Evolutionary conservation across 2,797 vertebrate genomes (phyloP).

Genomic region (Ctenochaetus hawaiiensis): DNA sequence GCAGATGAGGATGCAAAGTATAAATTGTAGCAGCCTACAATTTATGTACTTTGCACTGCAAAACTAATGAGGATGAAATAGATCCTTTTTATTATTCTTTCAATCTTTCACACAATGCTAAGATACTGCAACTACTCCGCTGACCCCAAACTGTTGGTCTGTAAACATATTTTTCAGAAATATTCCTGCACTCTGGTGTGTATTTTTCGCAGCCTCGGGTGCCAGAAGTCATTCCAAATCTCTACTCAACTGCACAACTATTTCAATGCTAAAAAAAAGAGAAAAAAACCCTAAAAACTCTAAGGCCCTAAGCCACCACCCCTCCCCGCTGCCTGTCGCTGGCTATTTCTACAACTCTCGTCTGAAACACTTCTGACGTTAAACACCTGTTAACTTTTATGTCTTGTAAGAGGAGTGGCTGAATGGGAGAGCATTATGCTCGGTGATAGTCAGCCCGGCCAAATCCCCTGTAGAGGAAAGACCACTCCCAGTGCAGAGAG

Average conservation of each 20-base stretch:
- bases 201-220: constrained; percentile 41
- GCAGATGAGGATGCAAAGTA: neutral
- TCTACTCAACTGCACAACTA: constrained; percentile 36
- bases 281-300: neutral
- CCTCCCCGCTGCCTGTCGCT: constrained; percentile 74
- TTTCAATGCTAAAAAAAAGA: constrained; percentile 57
- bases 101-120: neutral
- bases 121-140: constrained; percentile 11
- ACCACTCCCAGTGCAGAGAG: constrained; percentile 74
- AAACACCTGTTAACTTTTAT: constrained; percentile 87
- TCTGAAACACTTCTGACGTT: constrained; percentile 80
- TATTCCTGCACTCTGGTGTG: constrained; percentile 22
- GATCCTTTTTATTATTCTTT: no score
- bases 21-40: no score
- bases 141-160: neutral
- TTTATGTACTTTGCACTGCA: no score
- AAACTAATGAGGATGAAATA: no score
- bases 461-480: constrained; percentile 83
- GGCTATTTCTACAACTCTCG: constrained; percentile 70
- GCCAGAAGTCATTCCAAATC: constrained; percentile 44
- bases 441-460: constrained; percentile 66
- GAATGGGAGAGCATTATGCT: constrained; percentile 78
- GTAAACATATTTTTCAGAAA: constrained; percentile 19
- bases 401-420: constrained; percentile 77
- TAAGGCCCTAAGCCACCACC: constrained; percentile 41